Evolutionary conservation across 1,140 invertebrate genomes (phyloP).

Genomic region (Trichoplusia ni): DNA sequence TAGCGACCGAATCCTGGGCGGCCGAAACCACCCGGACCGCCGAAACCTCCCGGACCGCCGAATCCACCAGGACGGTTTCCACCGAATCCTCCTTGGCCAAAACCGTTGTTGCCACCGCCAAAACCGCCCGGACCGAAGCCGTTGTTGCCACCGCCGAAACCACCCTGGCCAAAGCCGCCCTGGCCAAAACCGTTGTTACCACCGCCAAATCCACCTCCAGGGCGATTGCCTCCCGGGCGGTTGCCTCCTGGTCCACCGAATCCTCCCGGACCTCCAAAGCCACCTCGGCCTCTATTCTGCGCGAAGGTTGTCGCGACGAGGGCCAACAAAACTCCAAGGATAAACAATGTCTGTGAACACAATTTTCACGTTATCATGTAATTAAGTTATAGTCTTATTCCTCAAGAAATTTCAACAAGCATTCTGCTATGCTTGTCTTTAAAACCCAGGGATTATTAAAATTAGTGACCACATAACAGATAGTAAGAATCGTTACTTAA

Average conservation of each 20-base stretch:
- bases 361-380: no score
- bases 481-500: no score
- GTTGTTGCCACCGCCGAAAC: not conserved
- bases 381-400: no score
- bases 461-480: no score
- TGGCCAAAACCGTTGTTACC: conserved; percentile 29
- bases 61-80: no score
- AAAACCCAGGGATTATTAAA: no score
- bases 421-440: no score
- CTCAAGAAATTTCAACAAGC: no score
- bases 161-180: conserved; percentile 15
- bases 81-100: conserved; percentile 22
- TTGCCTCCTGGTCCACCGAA: conserved; percentile 12
- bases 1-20: not conserved
- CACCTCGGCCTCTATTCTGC: conserved; percentile 6
- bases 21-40: not conserved
- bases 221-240: conserved; percentile 23
- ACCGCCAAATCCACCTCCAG: conserved; percentile 26
- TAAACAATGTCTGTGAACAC: not conserved
- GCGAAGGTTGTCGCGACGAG: not conserved
- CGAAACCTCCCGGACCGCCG: not conserved
- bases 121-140: conserved; percentile 33
- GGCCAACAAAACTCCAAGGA: not conserved
- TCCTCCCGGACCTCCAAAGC: conserved; percentile 7
- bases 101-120: conserved; percentile 25